A percentile compares a stretch with the other conserved stretches of the same genome.
phyloP scores from a whole-genome alignment of 2,888 invertebrate species.

The Galerucella pusilla region DNA sequence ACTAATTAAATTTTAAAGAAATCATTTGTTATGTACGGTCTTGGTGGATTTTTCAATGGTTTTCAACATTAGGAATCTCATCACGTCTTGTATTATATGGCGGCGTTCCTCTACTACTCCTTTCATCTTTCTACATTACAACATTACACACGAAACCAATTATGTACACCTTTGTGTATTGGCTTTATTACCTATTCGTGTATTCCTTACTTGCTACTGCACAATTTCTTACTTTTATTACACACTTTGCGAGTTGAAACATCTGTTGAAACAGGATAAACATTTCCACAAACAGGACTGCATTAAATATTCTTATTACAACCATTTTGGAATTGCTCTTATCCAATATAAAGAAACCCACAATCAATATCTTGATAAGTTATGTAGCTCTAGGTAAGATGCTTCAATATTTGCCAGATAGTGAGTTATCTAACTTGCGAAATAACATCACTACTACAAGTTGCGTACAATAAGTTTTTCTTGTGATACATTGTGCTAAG shows the following conservation, averaged over 20 bases:
- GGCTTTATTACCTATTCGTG: conserved; percentile 58
- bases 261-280: conserved; percentile 6
- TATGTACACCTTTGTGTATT: conserved; percentile 65
- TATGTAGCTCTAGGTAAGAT: too few species aligned
- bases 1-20: conserved; percentile 53
- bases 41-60: conserved; percentile 52
- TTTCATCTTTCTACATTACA: conserved; percentile 65
- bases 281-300: background rate
- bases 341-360: background rate
- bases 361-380: too few species aligned
- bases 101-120: conserved; percentile 58
- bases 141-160: conserved; percentile 65
- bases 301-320: background rate
- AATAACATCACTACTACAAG: too few species aligned
- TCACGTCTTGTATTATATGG: conserved; percentile 63
- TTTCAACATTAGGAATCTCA: conserved; percentile 57
- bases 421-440: too few species aligned
- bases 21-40: conserved; percentile 47
- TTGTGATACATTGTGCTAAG: too few species aligned
- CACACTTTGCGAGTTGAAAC: conserved; percentile 23
- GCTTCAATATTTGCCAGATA: too few species aligned
- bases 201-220: conserved; percentile 29
- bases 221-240: conserved; percentile 32
- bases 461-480: too few species aligned
- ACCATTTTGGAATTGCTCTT: background rate